Evolutionary conservation across 2,888 invertebrate species (phyloP).

Genomic region (Lepidonotus clava): DNA sequence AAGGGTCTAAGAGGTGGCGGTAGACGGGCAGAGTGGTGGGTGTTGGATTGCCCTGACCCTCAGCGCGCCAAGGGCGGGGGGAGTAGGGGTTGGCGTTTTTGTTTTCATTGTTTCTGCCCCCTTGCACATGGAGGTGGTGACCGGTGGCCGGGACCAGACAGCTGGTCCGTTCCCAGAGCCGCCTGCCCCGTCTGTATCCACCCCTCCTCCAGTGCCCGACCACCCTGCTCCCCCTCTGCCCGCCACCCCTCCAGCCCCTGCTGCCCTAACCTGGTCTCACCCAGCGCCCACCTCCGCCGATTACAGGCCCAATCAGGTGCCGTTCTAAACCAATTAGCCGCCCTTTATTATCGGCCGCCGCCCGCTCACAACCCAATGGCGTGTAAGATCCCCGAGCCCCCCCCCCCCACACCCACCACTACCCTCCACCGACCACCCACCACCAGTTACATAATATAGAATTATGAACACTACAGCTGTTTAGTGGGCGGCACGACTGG

Average conservation of each 20-base stretch:
- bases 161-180: background rate
- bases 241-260: background rate
- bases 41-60: background rate
- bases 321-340: constrained; percentile 28
- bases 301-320: background rate
- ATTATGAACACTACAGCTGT: too few relatives aligned
- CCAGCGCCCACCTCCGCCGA: background rate
- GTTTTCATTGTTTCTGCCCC: background rate
- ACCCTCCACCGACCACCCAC: background rate
- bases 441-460: too few relatives aligned
- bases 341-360: background rate
- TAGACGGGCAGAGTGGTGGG: background rate
- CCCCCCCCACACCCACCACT: background rate
- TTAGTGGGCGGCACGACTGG: too few relatives aligned
- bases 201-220: background rate
- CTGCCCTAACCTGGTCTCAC: background rate
- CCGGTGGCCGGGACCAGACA: background rate
- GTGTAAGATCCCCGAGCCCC: background rate
- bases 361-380: background rate
- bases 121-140: background rate
- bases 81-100: background rate
- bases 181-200: background rate
- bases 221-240: background rate
- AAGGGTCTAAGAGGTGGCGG: background rate
- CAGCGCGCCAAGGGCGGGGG: background rate